phyloP scores from a whole-genome alignment of 2,888 invertebrate species.

The Drosophila buzzatii region DNA sequence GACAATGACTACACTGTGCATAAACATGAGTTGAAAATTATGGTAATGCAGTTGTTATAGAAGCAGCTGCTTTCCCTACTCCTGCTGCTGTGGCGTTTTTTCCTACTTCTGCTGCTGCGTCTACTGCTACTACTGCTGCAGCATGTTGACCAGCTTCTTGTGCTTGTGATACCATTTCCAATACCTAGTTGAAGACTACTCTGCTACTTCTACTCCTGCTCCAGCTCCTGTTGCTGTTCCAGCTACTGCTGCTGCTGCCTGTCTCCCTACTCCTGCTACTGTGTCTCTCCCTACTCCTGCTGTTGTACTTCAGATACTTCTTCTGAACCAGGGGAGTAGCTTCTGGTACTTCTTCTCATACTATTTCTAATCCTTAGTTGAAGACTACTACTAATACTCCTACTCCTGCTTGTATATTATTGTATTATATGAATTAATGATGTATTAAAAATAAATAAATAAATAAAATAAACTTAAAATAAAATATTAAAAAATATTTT shows the following conservation, averaged over 20 bases:
- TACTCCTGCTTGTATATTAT: too few species aligned
- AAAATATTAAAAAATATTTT: too few species aligned
- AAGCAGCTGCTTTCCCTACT: constrained; percentile 31
- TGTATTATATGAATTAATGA: too few species aligned
- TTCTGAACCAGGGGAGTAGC: too few species aligned
- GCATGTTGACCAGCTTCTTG: background rate
- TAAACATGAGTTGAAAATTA: constrained; percentile 67
- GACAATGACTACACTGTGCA: constrained; percentile 38
- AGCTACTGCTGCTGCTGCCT: too few species aligned
- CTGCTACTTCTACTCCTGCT: background rate
- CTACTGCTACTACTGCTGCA: background rate
- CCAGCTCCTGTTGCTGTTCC: background rate
- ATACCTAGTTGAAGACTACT: too few species aligned
- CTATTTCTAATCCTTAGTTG: background rate
- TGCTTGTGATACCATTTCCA: background rate
- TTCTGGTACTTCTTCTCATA: background rate
- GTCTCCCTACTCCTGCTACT: too few species aligned
- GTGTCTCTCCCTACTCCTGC: too few species aligned
- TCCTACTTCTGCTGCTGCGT: background rate
- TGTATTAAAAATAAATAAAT: too few species aligned
- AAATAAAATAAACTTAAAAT: too few species aligned
- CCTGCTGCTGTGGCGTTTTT: background rate
- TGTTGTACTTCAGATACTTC: too few species aligned
- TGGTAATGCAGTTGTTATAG: constrained; percentile 63
- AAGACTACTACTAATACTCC: background rate